These are phyloP conservation scores for Asobara japonica DNA, from an alignment of 1,140 invertebrate species.

Conservation along the genomic window DNA sequence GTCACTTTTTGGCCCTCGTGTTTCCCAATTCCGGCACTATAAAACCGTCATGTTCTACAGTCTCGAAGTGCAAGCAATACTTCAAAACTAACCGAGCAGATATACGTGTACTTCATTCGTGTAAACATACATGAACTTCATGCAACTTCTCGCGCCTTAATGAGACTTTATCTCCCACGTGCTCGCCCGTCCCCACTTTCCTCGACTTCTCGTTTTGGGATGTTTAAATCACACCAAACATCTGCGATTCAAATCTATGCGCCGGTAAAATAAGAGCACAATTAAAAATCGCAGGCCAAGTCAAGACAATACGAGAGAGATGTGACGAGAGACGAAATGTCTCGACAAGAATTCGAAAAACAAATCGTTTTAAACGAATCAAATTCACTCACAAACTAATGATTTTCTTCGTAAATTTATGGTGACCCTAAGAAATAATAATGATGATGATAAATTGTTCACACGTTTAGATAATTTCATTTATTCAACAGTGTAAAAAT, in stretches of 20 bases:
- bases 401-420: no score
- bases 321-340: no score
- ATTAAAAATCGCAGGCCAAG: no score
- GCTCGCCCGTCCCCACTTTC: not conserved
- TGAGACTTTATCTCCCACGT: constrained; percentile 16
- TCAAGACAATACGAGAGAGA: no score
- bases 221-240: not conserved
- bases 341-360: no score
- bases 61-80: not conserved
- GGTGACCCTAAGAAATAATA: no score
- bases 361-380: no score
- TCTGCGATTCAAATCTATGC: not conserved
- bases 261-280: no score
- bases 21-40: not conserved
- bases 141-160: not conserved
- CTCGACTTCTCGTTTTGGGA: not conserved
- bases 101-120: no score
- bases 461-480: no score
- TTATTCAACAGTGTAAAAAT: not conserved
- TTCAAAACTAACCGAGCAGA: not conserved
- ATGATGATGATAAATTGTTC: no score
- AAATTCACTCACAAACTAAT: no score
- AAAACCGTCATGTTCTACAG: not conserved
- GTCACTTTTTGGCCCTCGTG: not conserved
- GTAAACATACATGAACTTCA: not conserved